phyloP scores from a whole-genome alignment of 2,888 invertebrate species.

The Parnassius mnemosyne region DNA sequence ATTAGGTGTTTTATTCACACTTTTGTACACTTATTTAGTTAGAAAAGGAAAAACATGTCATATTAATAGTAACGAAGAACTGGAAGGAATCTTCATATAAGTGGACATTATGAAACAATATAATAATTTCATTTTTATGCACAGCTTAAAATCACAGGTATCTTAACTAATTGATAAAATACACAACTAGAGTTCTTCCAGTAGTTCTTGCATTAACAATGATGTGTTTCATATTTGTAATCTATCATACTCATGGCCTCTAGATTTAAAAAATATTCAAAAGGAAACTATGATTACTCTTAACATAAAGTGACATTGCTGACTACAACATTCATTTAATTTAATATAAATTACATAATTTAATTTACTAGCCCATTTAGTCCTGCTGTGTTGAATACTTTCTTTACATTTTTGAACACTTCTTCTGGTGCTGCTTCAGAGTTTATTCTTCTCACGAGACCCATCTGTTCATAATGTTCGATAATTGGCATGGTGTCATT shows the following conservation, averaged over 20 bases:
- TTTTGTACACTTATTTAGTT: too few species aligned
- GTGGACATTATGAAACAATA: too few species aligned
- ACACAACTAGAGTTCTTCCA: too few species aligned
- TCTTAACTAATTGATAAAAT: not conserved
- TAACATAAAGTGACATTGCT: slow-evolving; percentile 21
- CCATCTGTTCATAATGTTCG: slow-evolving; percentile 85
- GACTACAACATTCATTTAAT: slow-evolving; percentile 41
- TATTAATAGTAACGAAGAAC: too few species aligned
- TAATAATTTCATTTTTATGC: too few species aligned
- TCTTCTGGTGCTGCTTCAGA: slow-evolving; percentile 83
- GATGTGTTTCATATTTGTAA: slow-evolving; percentile 15
- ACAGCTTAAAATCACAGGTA: not conserved
- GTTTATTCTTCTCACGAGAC: slow-evolving; percentile 88
- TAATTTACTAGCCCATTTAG: slow-evolving; percentile 49
- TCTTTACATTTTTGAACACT: slow-evolving; percentile 83
- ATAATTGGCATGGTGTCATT: slow-evolving; percentile 95
- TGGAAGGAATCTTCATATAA: too few species aligned
- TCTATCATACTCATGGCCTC: slow-evolving; percentile 18
- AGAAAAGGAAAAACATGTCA: too few species aligned
- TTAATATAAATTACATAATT: slow-evolving; percentile 31
- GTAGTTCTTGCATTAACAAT: slow-evolving; percentile 6
- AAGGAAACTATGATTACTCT: slow-evolving; percentile 12
- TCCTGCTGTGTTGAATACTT: slow-evolving; percentile 68
- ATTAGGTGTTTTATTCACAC: too few species aligned
- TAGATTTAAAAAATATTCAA: slow-evolving; percentile 11